Base-by-base conservation (phyloP, 2,888 invertebrate genomes). In the Lasioglossum pauxillum region DNA sequence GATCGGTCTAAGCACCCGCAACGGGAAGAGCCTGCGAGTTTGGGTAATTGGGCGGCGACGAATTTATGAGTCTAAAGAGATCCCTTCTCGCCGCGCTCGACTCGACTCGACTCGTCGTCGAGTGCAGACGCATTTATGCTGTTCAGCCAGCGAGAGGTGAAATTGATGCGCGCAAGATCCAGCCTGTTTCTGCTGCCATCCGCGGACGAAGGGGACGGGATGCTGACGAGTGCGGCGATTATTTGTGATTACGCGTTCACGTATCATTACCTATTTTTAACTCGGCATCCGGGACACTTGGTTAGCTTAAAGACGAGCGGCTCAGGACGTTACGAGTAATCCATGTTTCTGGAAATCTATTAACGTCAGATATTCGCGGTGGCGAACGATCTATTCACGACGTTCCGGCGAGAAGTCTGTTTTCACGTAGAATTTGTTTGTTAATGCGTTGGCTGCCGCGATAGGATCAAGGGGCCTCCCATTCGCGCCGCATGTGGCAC, bases 21-120 rank as follows among this genome's bases (percentile, higher is more conserved):
- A 19, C 57, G 57, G 27, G 71, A 53, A 57, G 60, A 31, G 57
- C 60, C 38, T 5, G 75, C 57, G 31, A 46, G 49, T 27, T 71
- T 72, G 76, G 73, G 78, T 75, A 78, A 84, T 85, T 73, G 83
- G 77, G 57, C 79, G 79, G 35, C 53, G 41, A 72, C 64, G 67
- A 83, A 83, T 83, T 85, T 85, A 83, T 73, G 83, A 79, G 57
- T 44, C 76, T 67, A 38, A 84, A 84, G 53, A 57, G 49, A 44
- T 74, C 53, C 60, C 44, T 53, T n/a, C 60, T 49, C 27, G 7
- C 27, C 12, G 27, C 14, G 67, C 31, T 67, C 35, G 67, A 19
- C 7, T 19, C 49, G 49, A 23, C 49, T 23, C 49, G 46, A 5
- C 46, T 5, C 19, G 19, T 14, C 12, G 60, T n/a, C 38, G 46